phyloP scores from a whole-genome alignment of 2,797 vertebrate genomes.

The Sebastes minor region DNA sequence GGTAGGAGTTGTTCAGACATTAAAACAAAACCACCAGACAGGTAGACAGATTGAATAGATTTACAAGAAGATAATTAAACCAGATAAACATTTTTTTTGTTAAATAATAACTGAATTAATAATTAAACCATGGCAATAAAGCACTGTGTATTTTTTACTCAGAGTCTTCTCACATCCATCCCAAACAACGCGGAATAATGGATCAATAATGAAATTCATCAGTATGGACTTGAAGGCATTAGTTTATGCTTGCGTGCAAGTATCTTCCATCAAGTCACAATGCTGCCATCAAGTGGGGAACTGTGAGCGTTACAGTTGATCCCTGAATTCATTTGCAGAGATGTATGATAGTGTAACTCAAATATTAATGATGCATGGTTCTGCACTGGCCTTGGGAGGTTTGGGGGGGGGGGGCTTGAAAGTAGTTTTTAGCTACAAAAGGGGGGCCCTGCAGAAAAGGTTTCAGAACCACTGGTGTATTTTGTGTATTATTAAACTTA shows the following conservation, averaged over 20 bases:
- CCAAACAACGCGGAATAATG: neutral
- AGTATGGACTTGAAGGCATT: neutral
- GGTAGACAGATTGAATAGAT: neutral
- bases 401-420: rapidly evolving
- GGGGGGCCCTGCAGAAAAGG: no score
- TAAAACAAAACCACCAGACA: neutral
- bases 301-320: constrained; percentile 24
- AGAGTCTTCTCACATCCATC: neutral
- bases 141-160: neutral
- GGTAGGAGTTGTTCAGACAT: neutral
- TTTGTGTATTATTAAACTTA: neutral
- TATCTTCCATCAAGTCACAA: constrained; percentile 30
- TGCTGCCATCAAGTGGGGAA: constrained; percentile 69
- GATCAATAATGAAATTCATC: neutral
- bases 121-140: neutral
- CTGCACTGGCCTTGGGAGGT: neutral
- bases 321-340: neutral
- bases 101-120: neutral
- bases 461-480: neutral
- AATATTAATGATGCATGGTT: neutral
- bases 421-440: no score
- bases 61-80: neutral
- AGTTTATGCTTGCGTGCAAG: neutral
- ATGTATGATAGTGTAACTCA: neutral
- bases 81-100: neutral